A percentile compares a stretch with the other conserved stretches of the same genome.
Evolutionary conservation across 2,113 vertebrate species (phyloP).

Genomic region (Jaculus jaculus): DNA sequence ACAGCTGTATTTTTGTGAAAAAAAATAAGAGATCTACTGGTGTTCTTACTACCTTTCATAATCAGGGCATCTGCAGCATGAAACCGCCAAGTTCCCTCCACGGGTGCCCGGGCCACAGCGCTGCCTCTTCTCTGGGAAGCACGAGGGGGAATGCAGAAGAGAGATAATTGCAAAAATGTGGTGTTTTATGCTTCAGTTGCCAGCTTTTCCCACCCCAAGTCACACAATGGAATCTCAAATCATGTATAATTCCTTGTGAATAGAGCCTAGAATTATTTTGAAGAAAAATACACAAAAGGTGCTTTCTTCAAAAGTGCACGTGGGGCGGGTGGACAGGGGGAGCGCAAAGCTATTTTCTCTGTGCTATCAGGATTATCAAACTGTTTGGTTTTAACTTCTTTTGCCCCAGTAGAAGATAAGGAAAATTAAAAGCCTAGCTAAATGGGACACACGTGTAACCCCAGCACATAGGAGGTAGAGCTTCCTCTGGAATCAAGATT

Average conservation of each 20-base stretch:
- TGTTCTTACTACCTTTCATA: conserved; percentile 52
- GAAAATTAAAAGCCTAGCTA: background rate
- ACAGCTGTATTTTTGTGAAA: background rate
- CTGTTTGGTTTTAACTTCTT: background rate
- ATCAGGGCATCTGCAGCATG: conserved; percentile 23
- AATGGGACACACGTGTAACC: too few relatives aligned
- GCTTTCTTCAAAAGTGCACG: background rate
- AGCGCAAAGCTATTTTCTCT: background rate
- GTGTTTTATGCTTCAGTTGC: conserved; percentile 8
- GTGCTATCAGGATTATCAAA: conserved; percentile 48
- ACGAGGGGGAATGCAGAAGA: background rate
- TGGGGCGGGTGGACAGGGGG: background rate
- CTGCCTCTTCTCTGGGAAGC: background rate
- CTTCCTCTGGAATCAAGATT: too few relatives aligned
- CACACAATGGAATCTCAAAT: conserved; percentile 78
- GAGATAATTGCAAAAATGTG: conserved; percentile 77
- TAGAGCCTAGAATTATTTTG: conserved; percentile 61
- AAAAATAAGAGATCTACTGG: background rate
- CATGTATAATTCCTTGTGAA: conserved; percentile 77
- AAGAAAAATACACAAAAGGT: conserved; percentile 59
- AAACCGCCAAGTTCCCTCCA: background rate
- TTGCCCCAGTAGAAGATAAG: background rate
- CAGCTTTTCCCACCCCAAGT: conserved; percentile 51
- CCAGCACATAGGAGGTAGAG: too few relatives aligned
- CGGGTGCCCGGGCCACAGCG: background rate